These are phyloP conservation scores for Echinarachnius parma DNA, from an alignment of 53 echinoderm and acorn worm genomes.

Conservation along the genomic window DNA sequence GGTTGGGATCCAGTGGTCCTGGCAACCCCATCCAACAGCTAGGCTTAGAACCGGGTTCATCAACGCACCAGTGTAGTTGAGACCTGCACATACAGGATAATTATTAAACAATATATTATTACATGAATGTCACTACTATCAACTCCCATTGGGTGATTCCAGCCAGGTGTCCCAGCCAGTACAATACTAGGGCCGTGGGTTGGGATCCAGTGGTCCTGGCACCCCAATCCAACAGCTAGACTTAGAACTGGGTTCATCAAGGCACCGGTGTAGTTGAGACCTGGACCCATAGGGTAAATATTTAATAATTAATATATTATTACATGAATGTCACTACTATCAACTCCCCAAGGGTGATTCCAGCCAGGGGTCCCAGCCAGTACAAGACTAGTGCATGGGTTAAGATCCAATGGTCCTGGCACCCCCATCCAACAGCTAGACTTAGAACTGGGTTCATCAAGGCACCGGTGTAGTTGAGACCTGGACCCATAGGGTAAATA, in stretches of 20 bases:
- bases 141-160: no score
- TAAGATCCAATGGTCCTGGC: constrained; percentile 57
- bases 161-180: no score
- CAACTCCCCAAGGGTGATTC: constrained; percentile 55
- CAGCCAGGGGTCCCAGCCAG: no score
- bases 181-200: no score
- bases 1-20: constrained; percentile 59
- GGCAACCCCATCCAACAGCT: constrained; percentile 82
- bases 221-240: constrained; percentile 81
- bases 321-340: constrained; percentile 55
- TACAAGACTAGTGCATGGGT: no score
- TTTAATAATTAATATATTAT: no score
- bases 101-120: no score
- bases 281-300: no score
- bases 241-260: constrained; percentile 92
- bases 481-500: no score
- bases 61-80: constrained; percentile 91
- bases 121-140: no score
- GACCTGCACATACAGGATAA: no score
- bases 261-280: constrained; percentile 89
- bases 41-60: constrained; percentile 91
- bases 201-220: constrained; percentile 58
- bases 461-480: constrained; percentile 89
- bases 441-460: constrained; percentile 92
- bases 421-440: constrained; percentile 81